Percentiles rank a stretch among this genome's conserved stretches.
phyloP scores from a whole-genome alignment of 1,140 invertebrate genomes.

The Lasaia peninsularis region DNA sequence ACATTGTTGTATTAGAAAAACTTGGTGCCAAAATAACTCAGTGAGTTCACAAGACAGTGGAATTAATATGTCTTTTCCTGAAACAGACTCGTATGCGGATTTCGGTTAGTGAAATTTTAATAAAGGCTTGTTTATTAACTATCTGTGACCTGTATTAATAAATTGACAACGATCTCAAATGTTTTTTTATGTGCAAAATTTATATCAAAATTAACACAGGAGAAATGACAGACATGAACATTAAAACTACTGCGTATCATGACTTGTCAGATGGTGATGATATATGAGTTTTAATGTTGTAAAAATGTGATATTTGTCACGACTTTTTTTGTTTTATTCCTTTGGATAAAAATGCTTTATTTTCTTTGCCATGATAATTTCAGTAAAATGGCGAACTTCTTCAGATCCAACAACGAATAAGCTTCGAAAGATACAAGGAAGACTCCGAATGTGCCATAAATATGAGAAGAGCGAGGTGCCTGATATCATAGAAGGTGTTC shows the following conservation, averaged over 20 bases:
- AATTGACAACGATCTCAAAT: too few species aligned
- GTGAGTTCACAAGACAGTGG: constrained; percentile 87
- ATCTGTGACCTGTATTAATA: too few species aligned
- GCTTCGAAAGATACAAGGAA: constrained; percentile 54
- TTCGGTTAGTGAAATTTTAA: constrained; percentile 48
- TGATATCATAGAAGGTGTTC: constrained; percentile 75
- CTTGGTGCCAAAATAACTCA: constrained; percentile 80
- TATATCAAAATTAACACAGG: too few species aligned
- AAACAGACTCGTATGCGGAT: constrained; percentile 78
- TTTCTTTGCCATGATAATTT: constrained; percentile 17
- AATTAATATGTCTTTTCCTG: constrained; percentile 85
- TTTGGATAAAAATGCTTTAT: not conserved
- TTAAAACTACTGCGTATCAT: too few species aligned
- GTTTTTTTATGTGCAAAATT: too few species aligned
- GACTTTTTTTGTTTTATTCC: constrained; percentile 10
- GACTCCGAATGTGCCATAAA: constrained; percentile 57
- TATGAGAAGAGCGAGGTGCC: constrained; percentile 74
- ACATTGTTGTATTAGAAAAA: constrained; percentile 76
- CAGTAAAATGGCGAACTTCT: constrained; percentile 69
- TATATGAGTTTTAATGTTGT: too few species aligned
- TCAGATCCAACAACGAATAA: constrained; percentile 69
- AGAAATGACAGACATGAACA: too few species aligned
- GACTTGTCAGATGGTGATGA: too few species aligned
- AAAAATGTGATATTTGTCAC: too few species aligned
- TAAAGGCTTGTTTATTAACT: not conserved